phyloP scores from a whole-genome alignment of 2,113 vertebrate species.

The Scophthalmus maximus region DNA sequence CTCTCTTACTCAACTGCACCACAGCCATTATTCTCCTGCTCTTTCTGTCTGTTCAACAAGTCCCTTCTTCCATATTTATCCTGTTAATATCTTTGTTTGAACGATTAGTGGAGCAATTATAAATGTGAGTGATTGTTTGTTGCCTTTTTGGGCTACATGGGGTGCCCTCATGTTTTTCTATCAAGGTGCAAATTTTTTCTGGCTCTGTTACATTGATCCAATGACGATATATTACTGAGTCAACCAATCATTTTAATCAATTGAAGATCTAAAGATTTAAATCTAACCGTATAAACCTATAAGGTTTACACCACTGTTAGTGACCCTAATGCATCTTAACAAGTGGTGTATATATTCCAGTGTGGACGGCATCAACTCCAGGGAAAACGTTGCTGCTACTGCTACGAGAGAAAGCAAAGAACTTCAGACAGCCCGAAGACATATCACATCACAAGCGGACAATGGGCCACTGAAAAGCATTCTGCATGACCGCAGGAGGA shows the following conservation, averaged over 20 bases:
- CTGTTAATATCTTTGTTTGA: background rate
- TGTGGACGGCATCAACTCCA: background rate
- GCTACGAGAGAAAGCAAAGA: slow-evolving; percentile 19
- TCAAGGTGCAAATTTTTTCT: too few relatives aligned
- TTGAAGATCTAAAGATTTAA: background rate
- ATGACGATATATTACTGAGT: too few relatives aligned
- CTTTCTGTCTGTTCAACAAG: slow-evolving; percentile 1
- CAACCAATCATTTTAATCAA: background rate
- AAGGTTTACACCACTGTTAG: background rate
- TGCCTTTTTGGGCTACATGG: too few relatives aligned
- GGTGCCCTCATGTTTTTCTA: too few relatives aligned
- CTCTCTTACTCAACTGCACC: slow-evolving; percentile 10
- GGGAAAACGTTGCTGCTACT: background rate
- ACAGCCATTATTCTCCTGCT: slow-evolving; percentile 24
- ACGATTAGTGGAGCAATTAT: too few relatives aligned
- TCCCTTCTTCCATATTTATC: background rate
- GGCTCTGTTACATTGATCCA: too few relatives aligned
- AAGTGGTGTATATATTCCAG: background rate
- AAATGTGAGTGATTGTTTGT: too few relatives aligned
- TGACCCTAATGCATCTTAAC: background rate
- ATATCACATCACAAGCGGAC: slow-evolving; percentile 25
- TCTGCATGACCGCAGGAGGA: slow-evolving; percentile 39
- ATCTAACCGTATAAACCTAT: background rate
- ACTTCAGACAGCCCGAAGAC: background rate
- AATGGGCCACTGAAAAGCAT: slow-evolving; percentile 18